Conservation (phyloP, 2,797 vertebrate genomes). For the Sylvia borin region DNA sequence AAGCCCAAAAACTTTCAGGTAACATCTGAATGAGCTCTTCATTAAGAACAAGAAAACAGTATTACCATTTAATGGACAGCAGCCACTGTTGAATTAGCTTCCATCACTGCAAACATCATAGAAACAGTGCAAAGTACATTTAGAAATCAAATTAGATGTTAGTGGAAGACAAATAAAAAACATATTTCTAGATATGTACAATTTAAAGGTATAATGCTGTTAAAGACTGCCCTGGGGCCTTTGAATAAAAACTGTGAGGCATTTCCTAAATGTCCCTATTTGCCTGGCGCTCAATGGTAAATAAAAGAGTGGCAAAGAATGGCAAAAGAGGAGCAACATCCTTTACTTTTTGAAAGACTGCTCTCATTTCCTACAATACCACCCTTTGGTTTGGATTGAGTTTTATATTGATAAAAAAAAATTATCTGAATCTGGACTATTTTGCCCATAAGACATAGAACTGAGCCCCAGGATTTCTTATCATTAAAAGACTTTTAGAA, state of each 20-base stretch:
- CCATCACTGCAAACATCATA: background rate
- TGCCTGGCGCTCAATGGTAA: background rate
- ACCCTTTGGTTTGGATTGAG: background rate
- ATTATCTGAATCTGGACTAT: background rate
- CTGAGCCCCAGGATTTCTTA: background rate
- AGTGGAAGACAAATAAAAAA: background rate
- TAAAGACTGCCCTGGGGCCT: background rate
- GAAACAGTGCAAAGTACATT: background rate
- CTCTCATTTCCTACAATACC: background rate
- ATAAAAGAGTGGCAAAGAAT: no score
- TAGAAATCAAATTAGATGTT: background rate
- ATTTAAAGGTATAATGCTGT: background rate
- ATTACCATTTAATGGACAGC: background rate
- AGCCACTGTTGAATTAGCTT: background rate
- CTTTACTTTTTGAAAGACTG: background rate
- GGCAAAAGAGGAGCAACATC: background rate
- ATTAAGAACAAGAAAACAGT: background rate
- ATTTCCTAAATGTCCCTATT: background rate
- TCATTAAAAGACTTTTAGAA: background rate
- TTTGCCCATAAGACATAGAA: background rate
- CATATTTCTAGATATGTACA: background rate
- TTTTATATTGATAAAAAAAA: background rate
- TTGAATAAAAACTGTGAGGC: background rate
- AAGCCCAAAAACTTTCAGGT: background rate
- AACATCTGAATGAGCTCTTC: background rate